Conservation (phyloP, 2,888 invertebrate species). For the Frankliniella intonsa region DNA sequence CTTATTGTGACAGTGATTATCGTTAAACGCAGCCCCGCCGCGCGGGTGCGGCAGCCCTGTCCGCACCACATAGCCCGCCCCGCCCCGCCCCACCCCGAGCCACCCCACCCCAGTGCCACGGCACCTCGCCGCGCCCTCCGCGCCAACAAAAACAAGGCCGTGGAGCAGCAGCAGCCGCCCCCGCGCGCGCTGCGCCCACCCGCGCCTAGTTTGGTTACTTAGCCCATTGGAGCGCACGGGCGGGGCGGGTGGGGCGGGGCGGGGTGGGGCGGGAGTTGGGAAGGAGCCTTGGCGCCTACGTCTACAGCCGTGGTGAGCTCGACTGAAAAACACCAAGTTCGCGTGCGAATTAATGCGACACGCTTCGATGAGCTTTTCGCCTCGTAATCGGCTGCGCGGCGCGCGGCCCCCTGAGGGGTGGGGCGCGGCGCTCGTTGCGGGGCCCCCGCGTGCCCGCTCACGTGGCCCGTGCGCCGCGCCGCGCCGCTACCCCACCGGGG, state of each 20-base stretch:
- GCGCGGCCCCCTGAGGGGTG: background rate
- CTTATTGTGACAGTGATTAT: no score
- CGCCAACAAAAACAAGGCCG: constrained; percentile 10
- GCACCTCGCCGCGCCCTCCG: background rate
- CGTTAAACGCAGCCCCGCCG: no score
- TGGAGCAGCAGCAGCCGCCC: no score
- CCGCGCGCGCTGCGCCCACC: background rate
- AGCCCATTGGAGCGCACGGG: background rate
- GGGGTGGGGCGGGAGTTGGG: background rate
- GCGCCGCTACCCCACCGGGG: no score
- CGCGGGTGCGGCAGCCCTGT: no score
- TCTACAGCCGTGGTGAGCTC: background rate
- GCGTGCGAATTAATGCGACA: constrained; percentile 24
- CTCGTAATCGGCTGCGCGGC: background rate
- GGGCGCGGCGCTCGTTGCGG: background rate
- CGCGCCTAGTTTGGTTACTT: constrained; percentile 6
- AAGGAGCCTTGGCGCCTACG: background rate
- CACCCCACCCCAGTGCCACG: no score
- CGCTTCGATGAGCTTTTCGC: constrained; percentile 13
- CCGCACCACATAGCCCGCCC: no score
- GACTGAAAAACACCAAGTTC: constrained; percentile 15
- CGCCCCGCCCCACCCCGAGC: no score
- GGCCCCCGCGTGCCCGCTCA: background rate
- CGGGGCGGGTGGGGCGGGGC: background rate
- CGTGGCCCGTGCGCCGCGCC: background rate